A percentile compares a stretch with the other conserved stretches of the same genome.
phyloP scores from a whole-genome alignment of 2,113 vertebrate species.

The Protomyctophum bolini region DNA sequence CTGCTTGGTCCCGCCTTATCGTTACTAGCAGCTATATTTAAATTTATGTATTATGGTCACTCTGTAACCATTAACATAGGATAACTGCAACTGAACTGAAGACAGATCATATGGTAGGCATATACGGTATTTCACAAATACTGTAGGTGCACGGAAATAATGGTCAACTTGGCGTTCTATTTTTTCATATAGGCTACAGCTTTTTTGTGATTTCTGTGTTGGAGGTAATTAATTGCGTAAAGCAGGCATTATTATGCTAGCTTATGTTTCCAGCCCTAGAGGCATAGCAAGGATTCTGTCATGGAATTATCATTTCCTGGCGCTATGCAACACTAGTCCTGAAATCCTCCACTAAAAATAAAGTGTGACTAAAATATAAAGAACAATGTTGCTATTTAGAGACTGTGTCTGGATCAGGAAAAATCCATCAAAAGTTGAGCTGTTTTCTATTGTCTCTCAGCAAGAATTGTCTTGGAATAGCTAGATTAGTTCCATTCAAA shows the following conservation, averaged over 20 bases:
- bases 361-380: constrained; percentile 48
- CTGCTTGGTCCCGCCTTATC: no score
- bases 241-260: constrained; percentile 23
- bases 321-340: constrained; percentile 26
- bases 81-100: no score
- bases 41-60: no score
- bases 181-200: constrained; percentile 24
- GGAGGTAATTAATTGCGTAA: constrained; percentile 39
- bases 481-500: constrained; percentile 33
- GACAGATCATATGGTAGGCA: no score
- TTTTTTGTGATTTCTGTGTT: constrained; percentile 28
- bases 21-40: no score
- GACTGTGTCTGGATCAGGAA: constrained; percentile 30
- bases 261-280: constrained; percentile 24
- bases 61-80: no score
- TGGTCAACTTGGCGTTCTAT: constrained; percentile 30
- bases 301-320: constrained; percentile 49
- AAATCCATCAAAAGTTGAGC: constrained; percentile 41
- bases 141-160: constrained; percentile 11
- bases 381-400: constrained; percentile 46
- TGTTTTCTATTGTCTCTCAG: constrained; percentile 36
- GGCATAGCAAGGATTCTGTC: constrained; percentile 43
- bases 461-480: constrained; percentile 40
- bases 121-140: constrained; percentile 20
- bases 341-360: constrained; percentile 33